Evolutionary conservation across 30 jellyfish, hydroid and myxozoan genomes (phyloP), one percentile per base, ranked within the genome.

Genomic region (Morbakka virulenta): DNA sequence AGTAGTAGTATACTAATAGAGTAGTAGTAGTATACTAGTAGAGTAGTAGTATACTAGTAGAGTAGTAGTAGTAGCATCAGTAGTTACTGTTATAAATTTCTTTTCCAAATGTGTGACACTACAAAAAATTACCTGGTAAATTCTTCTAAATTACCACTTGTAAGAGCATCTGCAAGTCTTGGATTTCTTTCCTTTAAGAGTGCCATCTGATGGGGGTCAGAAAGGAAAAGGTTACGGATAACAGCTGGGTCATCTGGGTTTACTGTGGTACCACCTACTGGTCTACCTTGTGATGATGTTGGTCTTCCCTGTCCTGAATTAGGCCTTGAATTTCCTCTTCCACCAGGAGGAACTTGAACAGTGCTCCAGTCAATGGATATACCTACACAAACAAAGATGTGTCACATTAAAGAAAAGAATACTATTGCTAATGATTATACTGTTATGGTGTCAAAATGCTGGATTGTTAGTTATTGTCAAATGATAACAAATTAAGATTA

Each of bases 161-260:
- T 71, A 26, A 93, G 66, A 1, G 95, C 99, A 25, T 93, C 95
- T 12, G 99, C 99, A 14, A 93, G 85, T 6, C 94, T 96, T 1
- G 99, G 99, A 68, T 93, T 93, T 61, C 99, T 48, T 32, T 93
- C 99, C 50, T 93, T 93, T 20, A 93, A 69, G 29, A 93, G 57
- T 1, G 99, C 71, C 69, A 93, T 21, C 61, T 93, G 96, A 72
- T 93, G 97, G 0, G 99, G 96, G 67, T 87, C 86, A 48, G 84
- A 62, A 22, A 93, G 83, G 28, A 93, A 85, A 33, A 93, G 76
- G 35, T 76, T 80, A 47, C 99, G 82, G n/a, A 93, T 85, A 34
- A 36, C 66, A 24, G 95, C 97, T 3, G 99, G 97, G 65, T 87
- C 93, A 1, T 93, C 97, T 13, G 50, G 63, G 29, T 69, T 76